These are phyloP conservation scores for Drosophila engyochracea DNA, from an alignment of 2,888 invertebrate genomes.

Conservation along the genomic window DNA sequence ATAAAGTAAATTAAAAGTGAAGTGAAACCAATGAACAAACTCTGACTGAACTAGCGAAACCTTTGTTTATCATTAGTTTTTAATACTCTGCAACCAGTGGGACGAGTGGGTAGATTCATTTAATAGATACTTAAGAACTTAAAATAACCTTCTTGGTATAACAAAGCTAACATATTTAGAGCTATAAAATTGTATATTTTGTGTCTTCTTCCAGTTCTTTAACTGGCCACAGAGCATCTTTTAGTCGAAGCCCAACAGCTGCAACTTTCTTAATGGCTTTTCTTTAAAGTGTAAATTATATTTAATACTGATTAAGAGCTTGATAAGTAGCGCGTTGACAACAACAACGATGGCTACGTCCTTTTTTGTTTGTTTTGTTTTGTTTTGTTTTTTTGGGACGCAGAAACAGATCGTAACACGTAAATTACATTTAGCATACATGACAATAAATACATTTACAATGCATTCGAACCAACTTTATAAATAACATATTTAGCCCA, in stretches of 20 bases:
- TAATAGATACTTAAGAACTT: background rate
- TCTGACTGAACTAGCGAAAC: conserved; percentile 45
- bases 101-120: background rate
- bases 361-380: background rate
- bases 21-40: conserved; percentile 50
- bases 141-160: background rate
- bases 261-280: background rate
- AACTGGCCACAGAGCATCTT: background rate
- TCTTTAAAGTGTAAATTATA: background rate
- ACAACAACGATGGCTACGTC: conserved; percentile 8
- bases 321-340: conserved; percentile 14
- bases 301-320: background rate
- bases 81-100: background rate
- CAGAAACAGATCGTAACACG: conserved; percentile 40
- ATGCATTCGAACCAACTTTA: conserved; percentile 69
- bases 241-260: background rate
- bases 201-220: background rate
- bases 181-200: background rate
- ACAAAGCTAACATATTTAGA: background rate
- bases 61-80: conserved; percentile 31
- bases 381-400: background rate
- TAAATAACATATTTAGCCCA: conserved; percentile 54
- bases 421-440: conserved; percentile 56
- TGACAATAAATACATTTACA: conserved; percentile 56
- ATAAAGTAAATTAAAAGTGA: conserved; percentile 22